Evolutionary conservation across 2,888 invertebrate species (phyloP).

Genomic region (Galerucella pusilla): DNA sequence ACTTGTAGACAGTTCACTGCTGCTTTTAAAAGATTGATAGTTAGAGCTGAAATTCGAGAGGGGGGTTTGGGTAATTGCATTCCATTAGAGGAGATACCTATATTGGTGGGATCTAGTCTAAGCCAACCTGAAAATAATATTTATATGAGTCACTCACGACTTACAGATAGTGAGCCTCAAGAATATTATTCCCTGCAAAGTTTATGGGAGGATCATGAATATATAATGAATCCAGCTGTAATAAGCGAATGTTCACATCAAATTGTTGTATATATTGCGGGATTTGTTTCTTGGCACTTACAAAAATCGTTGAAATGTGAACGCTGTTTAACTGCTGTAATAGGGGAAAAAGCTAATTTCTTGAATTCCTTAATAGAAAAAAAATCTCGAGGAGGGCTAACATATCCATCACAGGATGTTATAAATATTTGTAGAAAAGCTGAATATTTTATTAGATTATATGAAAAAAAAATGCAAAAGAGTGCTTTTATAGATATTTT

Average conservation of each 20-base stretch:
- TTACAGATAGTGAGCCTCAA: conserved; percentile 2
- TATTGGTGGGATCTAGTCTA: neutral
- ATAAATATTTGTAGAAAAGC: neutral
- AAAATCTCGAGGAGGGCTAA: neutral
- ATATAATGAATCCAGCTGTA: conserved; percentile 11
- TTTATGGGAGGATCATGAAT: conserved; percentile 12
- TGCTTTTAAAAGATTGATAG: neutral
- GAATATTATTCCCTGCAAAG: conserved; percentile 6
- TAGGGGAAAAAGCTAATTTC: neutral
- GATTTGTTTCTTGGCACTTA: neutral
- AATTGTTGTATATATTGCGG: neutral
- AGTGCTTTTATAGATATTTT: neutral
- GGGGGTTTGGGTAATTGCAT: neutral
- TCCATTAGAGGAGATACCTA: neutral
- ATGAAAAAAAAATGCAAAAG: neutral
- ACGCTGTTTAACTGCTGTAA: neutral
- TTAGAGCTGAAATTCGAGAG: neutral
- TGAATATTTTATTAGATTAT: neutral
- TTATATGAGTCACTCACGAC: neutral
- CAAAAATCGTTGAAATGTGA: neutral
- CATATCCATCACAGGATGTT: neutral
- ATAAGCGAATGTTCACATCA: conserved; percentile 1
- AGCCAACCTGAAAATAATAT: neutral
- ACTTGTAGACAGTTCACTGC: neutral
- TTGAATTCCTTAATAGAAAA: neutral